phyloP scores from a whole-genome alignment of 2,113 vertebrate species.

The Gorilla gorilla region DNA sequence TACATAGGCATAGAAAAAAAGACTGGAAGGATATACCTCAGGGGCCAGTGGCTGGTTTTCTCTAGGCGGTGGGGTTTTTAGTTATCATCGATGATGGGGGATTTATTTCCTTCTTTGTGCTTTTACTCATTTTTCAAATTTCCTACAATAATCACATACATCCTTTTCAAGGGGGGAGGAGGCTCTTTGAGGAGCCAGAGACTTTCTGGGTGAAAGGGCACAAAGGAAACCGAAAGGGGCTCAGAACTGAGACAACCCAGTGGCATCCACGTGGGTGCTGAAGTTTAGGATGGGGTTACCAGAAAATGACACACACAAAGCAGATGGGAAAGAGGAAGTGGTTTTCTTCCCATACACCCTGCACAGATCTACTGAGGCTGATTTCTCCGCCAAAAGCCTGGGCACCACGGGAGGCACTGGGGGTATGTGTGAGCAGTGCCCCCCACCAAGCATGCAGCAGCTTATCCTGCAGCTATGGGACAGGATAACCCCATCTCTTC shows the following conservation, averaged over 20 bases:
- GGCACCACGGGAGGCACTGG: accelerated
- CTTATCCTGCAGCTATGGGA: not conserved
- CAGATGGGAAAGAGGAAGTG: not conserved
- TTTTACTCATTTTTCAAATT: not conserved
- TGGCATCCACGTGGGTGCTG: accelerated
- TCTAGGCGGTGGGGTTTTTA: not conserved
- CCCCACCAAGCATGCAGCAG: not conserved
- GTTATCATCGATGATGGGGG: not conserved
- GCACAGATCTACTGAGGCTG: too few species aligned
- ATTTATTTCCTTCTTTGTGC: not conserved
- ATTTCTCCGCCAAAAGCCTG: too few species aligned
- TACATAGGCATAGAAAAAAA: not conserved
- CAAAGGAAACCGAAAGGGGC: accelerated
- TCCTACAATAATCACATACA: not conserved
- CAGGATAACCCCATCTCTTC: accelerated
- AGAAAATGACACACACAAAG: accelerated
- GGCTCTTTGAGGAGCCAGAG: not conserved
- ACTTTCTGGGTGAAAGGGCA: slow-evolving; percentile 47
- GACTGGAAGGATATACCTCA: accelerated
- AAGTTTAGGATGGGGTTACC: not conserved
- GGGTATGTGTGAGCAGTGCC: not conserved
- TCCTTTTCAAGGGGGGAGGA: not conserved
- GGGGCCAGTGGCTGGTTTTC: accelerated
- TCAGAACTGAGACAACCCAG: not conserved
- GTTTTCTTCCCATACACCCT: accelerated